These are phyloP conservation scores for Epiblema foenella DNA, from an alignment of 2,888 invertebrate genomes.

Conservation along the genomic window DNA sequence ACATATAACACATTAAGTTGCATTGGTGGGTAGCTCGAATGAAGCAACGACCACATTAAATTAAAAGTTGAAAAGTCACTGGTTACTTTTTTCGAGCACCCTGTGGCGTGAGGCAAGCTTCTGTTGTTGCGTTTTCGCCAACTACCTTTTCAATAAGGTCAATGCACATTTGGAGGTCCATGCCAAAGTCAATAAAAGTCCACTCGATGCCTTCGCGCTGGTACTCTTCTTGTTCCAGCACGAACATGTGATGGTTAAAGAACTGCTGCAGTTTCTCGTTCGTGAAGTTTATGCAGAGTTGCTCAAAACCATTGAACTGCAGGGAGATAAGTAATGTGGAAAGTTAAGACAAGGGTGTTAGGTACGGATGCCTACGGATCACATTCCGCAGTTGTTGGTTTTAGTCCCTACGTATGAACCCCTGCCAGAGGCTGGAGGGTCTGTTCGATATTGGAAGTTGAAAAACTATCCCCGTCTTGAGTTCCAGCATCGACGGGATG, in stretches of 20 bases:
- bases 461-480: slow-evolving; percentile 53
- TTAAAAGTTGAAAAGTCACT: neutral
- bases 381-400: slow-evolving; percentile 69
- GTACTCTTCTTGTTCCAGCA: slow-evolving; percentile 98
- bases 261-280: slow-evolving; percentile 99
- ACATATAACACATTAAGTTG: slow-evolving; percentile 47
- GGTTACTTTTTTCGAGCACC: slow-evolving; percentile 63
- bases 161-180: slow-evolving; percentile 98
- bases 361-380: slow-evolving; percentile 70
- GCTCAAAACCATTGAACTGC: slow-evolving; percentile 98
- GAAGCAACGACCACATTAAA: slow-evolving; percentile 53
- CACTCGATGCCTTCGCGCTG: slow-evolving; percentile 97
- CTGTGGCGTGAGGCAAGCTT: slow-evolving; percentile 81
- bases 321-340: slow-evolving; percentile 78
- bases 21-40: slow-evolving; percentile 73
- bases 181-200: slow-evolving; percentile 98
- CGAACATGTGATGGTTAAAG: slow-evolving; percentile 99
- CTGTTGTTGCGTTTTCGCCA: slow-evolving; percentile 82
- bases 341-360: slow-evolving; percentile 67
- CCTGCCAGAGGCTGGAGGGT: slow-evolving; percentile 48
- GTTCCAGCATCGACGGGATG: slow-evolving; percentile 61
- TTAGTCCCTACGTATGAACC: slow-evolving; percentile 54
- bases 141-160: slow-evolving; percentile 97
- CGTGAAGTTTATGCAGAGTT: slow-evolving; percentile 99
- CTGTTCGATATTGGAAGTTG: slow-evolving; percentile 44